phyloP scores from a whole-genome alignment of 2,888 invertebrate species.

The Electrophaes corylata region DNA sequence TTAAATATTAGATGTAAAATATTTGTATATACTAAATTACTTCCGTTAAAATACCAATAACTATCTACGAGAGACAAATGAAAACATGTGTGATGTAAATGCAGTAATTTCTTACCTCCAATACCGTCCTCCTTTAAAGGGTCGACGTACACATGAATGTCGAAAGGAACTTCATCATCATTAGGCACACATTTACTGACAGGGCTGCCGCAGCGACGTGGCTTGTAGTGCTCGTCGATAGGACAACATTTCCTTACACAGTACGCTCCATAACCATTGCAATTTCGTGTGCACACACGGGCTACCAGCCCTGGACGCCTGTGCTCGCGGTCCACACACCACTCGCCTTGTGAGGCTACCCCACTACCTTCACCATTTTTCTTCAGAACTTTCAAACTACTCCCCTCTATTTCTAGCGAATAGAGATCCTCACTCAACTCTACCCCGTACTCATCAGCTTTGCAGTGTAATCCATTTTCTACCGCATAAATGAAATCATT shows the following conservation, averaged over 20 bases:
- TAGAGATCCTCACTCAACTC: slow-evolving; percentile 61
- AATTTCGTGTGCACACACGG: slow-evolving; percentile 65
- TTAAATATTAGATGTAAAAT: too few species aligned
- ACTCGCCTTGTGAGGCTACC: slow-evolving; percentile 58
- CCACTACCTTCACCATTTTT: slow-evolving; percentile 44
- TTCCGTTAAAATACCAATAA: too few species aligned
- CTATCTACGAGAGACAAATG: neutral
- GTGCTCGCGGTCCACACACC: slow-evolving; percentile 71
- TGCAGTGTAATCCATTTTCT: slow-evolving; percentile 63
- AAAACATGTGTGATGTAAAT: neutral
- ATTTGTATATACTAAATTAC: too few species aligned
- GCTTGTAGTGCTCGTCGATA: slow-evolving; percentile 75
- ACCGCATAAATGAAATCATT: slow-evolving; percentile 60
- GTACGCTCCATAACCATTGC: slow-evolving; percentile 60
- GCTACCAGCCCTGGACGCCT: slow-evolving; percentile 53
- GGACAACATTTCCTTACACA: slow-evolving; percentile 84
- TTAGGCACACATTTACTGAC: slow-evolving; percentile 61
- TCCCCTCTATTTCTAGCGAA: slow-evolving; percentile 56
- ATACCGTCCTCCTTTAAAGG: slow-evolving; percentile 47
- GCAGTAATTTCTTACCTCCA: slow-evolving; percentile 50
- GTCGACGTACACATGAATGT: slow-evolving; percentile 62
- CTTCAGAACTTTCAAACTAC: slow-evolving; percentile 51
- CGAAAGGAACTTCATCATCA: slow-evolving; percentile 56
- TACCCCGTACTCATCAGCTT: slow-evolving; percentile 62
- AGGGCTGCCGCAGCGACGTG: slow-evolving; percentile 56